Conservation (phyloP, 1,140 invertebrate species). For the Asobara japonica region DNA sequence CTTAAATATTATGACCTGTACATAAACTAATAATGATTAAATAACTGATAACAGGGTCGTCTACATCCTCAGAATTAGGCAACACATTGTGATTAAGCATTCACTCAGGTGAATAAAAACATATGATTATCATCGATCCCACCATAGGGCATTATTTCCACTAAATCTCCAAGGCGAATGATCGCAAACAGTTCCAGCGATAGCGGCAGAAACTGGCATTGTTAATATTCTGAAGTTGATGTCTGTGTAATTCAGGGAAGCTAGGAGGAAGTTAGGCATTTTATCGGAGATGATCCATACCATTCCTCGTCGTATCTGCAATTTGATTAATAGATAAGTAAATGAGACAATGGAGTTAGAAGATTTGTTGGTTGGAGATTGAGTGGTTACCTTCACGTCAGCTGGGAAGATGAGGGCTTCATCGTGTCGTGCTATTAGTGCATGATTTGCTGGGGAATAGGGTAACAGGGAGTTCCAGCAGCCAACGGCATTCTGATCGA, state of each 20-base stretch:
- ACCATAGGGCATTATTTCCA: slow-evolving; percentile 22
- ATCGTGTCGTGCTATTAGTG: slow-evolving; percentile 78
- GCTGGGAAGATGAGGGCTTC: slow-evolving; percentile 79
- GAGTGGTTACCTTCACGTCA: slow-evolving; percentile 74
- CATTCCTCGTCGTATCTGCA: slow-evolving; percentile 53
- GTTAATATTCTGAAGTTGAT: slow-evolving; percentile 82
- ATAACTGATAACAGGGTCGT: too few species aligned
- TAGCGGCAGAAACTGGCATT: slow-evolving; percentile 71
- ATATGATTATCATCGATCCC: slow-evolving; percentile 4
- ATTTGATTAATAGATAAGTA: neutral
- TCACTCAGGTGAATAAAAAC: neutral
- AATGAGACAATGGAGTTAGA: neutral
- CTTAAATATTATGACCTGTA: too few species aligned
- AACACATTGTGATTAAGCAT: neutral
- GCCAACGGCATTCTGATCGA: slow-evolving; percentile 82
- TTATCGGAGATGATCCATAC: slow-evolving; percentile 82
- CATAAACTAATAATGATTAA: too few species aligned
- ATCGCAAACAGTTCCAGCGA: slow-evolving; percentile 79
- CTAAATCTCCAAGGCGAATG: slow-evolving; percentile 48
- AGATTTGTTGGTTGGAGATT: neutral
- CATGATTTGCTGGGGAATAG: slow-evolving; percentile 75
- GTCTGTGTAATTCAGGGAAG: slow-evolving; percentile 78
- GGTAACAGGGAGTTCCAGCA: slow-evolving; percentile 80
- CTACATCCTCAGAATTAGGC: neutral
- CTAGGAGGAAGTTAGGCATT: slow-evolving; percentile 80